These are phyloP conservation scores for Trichopria drosophilae DNA, from an alignment of 2,888 invertebrate genomes.

Conservation along the genomic window DNA sequence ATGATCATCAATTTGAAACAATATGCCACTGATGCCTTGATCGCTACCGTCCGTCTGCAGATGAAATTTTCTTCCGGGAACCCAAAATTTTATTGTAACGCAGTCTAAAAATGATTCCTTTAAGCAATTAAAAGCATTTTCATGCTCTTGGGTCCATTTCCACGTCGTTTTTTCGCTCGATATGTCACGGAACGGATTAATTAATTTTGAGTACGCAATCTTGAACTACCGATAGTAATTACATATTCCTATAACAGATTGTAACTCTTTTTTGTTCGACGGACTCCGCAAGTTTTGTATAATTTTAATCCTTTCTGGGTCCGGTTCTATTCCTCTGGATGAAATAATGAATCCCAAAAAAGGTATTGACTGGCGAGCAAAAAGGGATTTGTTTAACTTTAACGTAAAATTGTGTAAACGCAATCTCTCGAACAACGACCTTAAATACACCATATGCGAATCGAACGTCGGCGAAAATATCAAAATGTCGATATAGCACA, in stretches of 20 bases:
- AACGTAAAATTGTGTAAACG: conserved; percentile 35
- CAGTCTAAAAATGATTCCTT: conserved; percentile 5
- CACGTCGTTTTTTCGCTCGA: conserved; percentile 2
- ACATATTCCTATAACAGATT: conserved; percentile 27
- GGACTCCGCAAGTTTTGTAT: conserved; percentile 36
- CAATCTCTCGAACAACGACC: conserved; percentile 30
- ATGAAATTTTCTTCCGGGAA: conserved; percentile 10
- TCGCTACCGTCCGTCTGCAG: conserved; percentile 29
- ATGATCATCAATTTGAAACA: too few relatives aligned
- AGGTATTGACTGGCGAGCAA: conserved; percentile 18
- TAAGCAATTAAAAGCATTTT: neutral
- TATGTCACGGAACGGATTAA: conserved; percentile 7
- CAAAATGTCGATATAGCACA: conserved; percentile 44
- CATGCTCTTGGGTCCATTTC: conserved; percentile 6
- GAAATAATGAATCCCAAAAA: conserved; percentile 12
- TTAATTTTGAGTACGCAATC: too few relatives aligned
- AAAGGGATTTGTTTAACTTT: conserved; percentile 37
- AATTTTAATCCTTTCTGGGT: conserved; percentile 27
- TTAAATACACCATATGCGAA: conserved; percentile 30
- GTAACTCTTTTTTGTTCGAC: conserved; percentile 34
- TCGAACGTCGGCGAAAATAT: conserved; percentile 36
- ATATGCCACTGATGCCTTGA: conserved; percentile 27
- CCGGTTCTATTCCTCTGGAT: conserved; percentile 1
- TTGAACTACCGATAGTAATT: too few relatives aligned
- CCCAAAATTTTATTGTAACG: conserved; percentile 2